A percentile compares a stretch with the other conserved stretches of the same genome.
Evolutionary conservation across 2,797 vertebrate species (phyloP).

Genomic region (Sciurus carolinensis): DNA sequence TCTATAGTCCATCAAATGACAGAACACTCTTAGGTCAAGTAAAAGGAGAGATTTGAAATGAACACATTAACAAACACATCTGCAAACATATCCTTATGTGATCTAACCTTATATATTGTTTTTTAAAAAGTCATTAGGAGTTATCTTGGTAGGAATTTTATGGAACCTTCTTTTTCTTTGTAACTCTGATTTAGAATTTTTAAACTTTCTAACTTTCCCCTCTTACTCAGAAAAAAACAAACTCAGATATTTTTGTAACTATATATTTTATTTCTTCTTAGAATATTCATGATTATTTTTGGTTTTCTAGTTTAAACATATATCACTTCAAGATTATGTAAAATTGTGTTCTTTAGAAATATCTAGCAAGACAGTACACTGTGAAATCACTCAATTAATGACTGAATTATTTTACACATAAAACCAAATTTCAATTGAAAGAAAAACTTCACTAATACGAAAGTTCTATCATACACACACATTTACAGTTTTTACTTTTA

Average conservation of each 20-base stretch:
- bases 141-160: neutral
- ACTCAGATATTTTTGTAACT: conserved; percentile 38
- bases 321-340: conserved; percentile 71
- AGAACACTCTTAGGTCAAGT: neutral
- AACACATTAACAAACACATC: neutral
- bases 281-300: conserved; percentile 73
- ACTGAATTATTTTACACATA: conserved; percentile 79
- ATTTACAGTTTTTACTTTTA: conserved; percentile 83
- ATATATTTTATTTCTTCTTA: conserved; percentile 76
- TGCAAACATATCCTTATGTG: neutral
- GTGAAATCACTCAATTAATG: conserved; percentile 68
- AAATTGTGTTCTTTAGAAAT: conserved; percentile 69
- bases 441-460: conserved; percentile 72
- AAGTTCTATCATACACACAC: conserved; percentile 76
- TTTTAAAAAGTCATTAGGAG: conserved; percentile 4
- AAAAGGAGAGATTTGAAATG: conserved; percentile 41
- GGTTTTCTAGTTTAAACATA: conserved; percentile 75
- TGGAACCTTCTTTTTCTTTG: conserved; percentile 34
- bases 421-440: conserved; percentile 71
- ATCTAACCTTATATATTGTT: neutral
- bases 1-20: neutral
- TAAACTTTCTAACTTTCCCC: neutral
- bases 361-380: conserved; percentile 59
- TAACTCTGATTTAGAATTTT: conserved; percentile 57
- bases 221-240: neutral